Percentiles rank a stretch among this genome's conserved stretches.
Conservation (phyloP, 1,140 invertebrate genomes). For the Amphibalanus amphitrite region DNA sequence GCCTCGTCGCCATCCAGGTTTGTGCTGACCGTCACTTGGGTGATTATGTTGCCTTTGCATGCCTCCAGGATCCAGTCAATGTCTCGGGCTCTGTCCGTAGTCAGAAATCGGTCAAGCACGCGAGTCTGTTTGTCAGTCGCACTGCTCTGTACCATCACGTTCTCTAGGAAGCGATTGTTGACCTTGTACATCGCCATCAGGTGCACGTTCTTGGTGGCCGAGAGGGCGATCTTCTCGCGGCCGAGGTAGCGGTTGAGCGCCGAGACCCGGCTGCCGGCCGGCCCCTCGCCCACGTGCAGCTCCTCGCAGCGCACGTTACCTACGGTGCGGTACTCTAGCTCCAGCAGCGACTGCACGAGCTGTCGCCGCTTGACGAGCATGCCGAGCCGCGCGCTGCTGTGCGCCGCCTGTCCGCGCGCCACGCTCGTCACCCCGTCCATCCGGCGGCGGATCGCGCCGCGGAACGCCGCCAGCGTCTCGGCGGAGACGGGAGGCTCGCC, state of each 20-base stretch:
- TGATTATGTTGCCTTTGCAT: background rate
- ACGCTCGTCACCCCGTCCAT: background rate
- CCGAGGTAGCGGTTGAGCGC: background rate
- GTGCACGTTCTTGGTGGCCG: background rate
- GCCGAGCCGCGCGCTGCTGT: background rate
- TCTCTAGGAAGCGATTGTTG: background rate
- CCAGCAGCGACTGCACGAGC: background rate
- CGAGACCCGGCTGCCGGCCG: background rate
- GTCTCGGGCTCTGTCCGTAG: background rate
- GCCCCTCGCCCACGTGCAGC: background rate
- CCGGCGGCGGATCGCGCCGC: background rate
- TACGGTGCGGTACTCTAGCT: background rate
- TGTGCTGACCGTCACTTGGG: background rate
- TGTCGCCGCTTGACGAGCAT: background rate
- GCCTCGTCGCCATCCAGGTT: background rate
- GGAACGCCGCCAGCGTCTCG: background rate
- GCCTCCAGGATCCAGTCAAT: background rate
- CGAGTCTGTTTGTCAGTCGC: background rate
- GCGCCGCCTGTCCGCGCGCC: background rate
- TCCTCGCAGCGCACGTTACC: background rate
- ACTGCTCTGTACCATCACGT: background rate
- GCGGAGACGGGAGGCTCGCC: background rate
- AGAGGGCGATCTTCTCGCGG: background rate
- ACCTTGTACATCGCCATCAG: background rate
- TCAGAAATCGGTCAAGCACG: background rate